Percentiles rank a stretch among this genome's conserved stretches.
Evolutionary conservation across 1,140 invertebrate genomes (phyloP).

Genomic region (Zaprionus capensis): DNA sequence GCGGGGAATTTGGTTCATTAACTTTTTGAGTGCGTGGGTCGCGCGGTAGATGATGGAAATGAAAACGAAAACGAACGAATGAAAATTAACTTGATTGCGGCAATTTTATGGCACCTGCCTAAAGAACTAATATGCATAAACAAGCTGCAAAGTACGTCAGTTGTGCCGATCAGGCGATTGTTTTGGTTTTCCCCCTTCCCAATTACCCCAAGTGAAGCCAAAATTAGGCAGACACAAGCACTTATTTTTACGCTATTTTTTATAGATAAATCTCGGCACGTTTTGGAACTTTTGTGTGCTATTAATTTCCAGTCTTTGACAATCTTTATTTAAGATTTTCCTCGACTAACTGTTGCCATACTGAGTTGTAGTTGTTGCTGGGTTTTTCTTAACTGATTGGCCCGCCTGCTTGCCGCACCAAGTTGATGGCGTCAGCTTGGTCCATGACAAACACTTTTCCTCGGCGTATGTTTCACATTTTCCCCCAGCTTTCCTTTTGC

Average conservation of each 20-base stretch:
- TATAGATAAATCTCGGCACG: conserved; percentile 19
- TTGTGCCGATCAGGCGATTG: not conserved
- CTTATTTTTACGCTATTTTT: not conserved
- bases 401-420: conserved; percentile 14
- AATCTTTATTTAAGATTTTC: conserved; percentile 27
- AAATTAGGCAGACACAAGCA: not conserved
- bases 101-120: conserved; percentile 28
- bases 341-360: conserved; percentile 3
- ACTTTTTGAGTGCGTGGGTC: conserved; percentile 28
- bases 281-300: conserved; percentile 24
- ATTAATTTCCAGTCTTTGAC: conserved; percentile 39
- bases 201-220: conserved; percentile 13
- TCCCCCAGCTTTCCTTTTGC: conserved; percentile 17
- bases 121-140: conserved; percentile 43
- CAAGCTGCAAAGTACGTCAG: conserved; percentile 48
- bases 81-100: conserved; percentile 24
- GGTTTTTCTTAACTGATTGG: conserved; percentile 31
- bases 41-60: conserved; percentile 25
- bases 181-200: not conserved
- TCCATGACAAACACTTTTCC: conserved; percentile 52
- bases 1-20: conserved; percentile 66
- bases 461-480: conserved; percentile 20
- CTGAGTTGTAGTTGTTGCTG: conserved; percentile 16
- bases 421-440: conserved; percentile 63
- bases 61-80: conserved; percentile 20